Evolutionary conservation across 2,797 vertebrate species (phyloP), one percentile per base, ranked within the genome.

Genomic region (Otolemur crassicaudatus): DNA sequence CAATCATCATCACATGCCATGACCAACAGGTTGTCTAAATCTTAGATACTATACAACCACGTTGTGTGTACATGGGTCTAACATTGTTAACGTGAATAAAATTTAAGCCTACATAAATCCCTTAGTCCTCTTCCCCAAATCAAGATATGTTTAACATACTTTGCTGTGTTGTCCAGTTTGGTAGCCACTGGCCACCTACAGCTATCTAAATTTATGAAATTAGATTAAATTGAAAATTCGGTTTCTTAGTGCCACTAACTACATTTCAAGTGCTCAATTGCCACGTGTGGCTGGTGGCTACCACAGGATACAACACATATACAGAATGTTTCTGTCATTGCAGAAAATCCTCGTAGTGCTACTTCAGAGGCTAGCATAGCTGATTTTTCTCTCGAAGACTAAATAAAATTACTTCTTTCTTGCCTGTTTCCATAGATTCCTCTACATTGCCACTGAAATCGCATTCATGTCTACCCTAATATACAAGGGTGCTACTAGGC

Each of bases 341-440:
- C 63, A 69, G 49, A 29, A 58, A 85, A 40, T 37, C 29, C 77
- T 34, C 58, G 5, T 34, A 85, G 67, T 9, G 22, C 25, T 31
- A 40, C 88, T 82, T 85, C 23, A 37, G 40, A 92, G 65, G 25
- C 34, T n/a, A 87, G 25, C 34, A 34, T 7, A 63, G 37, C 23
- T 5, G 25, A 56, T 20, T 90, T 84, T 90, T 87, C 49, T 84
- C 81, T 87, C 43, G 58, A 93, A 92, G n/a, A 82, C 23, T 90
- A 80, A 90, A 90, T 87, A 69, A 49, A 81, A 76, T 75, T 37
- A 58, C 37, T 70, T 75, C 31, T 80, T 85, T 93, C 91, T 88
- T 69, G 34, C 69, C 63, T 91, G 80, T 43, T 72, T 82, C 69
- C 27, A 40, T 40, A 53, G 61, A 77, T n/a, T 72, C 61, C 49